Conservation (phyloP, 1,140 invertebrate species). For the Eueides isabella region DNA sequence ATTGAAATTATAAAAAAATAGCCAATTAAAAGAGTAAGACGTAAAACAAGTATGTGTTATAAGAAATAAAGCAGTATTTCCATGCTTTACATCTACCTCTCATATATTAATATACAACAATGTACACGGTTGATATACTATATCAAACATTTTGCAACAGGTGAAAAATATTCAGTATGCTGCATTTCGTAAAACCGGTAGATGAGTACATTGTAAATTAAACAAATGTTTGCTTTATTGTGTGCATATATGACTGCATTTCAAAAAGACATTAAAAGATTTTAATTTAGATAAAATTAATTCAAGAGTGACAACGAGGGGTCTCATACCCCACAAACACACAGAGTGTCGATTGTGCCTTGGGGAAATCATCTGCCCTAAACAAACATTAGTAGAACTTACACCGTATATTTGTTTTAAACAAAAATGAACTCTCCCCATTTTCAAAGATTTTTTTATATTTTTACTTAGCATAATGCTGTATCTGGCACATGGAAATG, state of each 20-base stretch:
- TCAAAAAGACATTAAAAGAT: slow-evolving; percentile 49
- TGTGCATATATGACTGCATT: not conserved
- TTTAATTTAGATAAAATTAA: slow-evolving; percentile 62
- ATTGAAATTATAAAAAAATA: no score
- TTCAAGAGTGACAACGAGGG: slow-evolving; percentile 28
- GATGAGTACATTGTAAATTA: slow-evolving; percentile 3
- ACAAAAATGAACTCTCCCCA: slow-evolving; percentile 19
- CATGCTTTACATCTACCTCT: no score
- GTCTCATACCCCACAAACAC: slow-evolving; percentile 30
- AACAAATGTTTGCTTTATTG: not conserved
- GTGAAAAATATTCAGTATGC: not conserved
- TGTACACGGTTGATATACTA: not conserved
- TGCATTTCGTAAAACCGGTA: not conserved
- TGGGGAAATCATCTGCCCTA: slow-evolving; percentile 54
- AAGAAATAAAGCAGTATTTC: no score
- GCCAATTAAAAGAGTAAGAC: no score
- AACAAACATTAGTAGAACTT: slow-evolving; percentile 33
- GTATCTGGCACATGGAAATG: no score
- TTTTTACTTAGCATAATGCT: no score
- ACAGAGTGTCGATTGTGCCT: slow-evolving; percentile 47
- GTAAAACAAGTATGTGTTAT: no score
- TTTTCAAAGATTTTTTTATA: slow-evolving; percentile 3
- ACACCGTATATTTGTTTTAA: slow-evolving; percentile 31
- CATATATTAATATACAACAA: no score
- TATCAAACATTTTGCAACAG: not conserved